These are phyloP conservation scores for Dichetophora obliterata DNA, from an alignment of 2,888 invertebrate species.

Conservation along the genomic window DNA sequence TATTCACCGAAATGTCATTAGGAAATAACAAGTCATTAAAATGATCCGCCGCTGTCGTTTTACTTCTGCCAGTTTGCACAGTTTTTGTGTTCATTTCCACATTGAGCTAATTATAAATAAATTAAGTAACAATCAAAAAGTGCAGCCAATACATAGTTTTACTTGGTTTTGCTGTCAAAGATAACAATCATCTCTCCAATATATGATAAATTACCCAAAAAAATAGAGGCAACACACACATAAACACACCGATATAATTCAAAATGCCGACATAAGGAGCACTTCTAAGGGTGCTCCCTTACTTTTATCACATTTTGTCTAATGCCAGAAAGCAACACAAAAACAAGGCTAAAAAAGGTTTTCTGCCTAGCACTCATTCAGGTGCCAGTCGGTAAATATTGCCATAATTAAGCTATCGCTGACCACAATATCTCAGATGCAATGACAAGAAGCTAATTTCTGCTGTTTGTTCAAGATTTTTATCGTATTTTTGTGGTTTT, in stretches of 20 bases:
- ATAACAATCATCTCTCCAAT: slow-evolving; percentile 17
- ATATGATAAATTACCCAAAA: slow-evolving; percentile 6
- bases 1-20: slow-evolving; percentile 53
- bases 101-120: slow-evolving; percentile 59
- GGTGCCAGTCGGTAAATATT: background rate
- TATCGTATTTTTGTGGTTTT: slow-evolving; percentile 19
- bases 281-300: background rate
- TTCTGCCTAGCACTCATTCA: background rate
- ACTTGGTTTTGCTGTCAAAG: background rate
- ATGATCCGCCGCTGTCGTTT: slow-evolving; percentile 5
- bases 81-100: background rate
- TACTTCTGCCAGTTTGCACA: background rate
- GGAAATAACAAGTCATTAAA: slow-evolving; percentile 66
- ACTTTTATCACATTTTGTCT: background rate
- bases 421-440: slow-evolving; percentile 8
- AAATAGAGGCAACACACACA: background rate
- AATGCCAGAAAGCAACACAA: background rate
- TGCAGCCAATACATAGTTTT: background rate
- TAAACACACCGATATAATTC: background rate
- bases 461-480: slow-evolving; percentile 32
- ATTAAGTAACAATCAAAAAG: slow-evolving; percentile 50
- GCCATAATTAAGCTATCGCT: slow-evolving; percentile 10
- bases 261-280: background rate
- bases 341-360: background rate
- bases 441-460: slow-evolving; percentile 30